Percentiles rank a stretch among this genome's conserved stretches.
Conservation (phyloP, 92 coral and sea anemone genomes). For the Pocillopora grandis region DNA sequence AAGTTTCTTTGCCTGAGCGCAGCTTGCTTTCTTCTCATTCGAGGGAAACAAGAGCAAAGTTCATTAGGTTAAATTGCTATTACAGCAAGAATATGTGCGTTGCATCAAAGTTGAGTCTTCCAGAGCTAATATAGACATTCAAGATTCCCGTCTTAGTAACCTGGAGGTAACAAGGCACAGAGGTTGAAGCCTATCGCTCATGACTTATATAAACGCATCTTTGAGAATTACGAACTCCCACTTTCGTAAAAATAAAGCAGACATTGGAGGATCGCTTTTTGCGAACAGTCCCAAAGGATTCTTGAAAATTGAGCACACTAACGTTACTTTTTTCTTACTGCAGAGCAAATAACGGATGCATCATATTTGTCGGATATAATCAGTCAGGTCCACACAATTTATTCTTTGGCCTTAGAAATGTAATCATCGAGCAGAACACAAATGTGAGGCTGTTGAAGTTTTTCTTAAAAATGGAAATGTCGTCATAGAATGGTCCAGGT, state of each 20-base stretch:
- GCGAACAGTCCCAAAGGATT: background rate
- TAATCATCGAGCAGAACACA: background rate
- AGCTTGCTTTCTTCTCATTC: background rate
- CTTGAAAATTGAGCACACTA: background rate
- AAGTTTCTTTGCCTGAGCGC: background rate
- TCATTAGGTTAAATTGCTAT: background rate
- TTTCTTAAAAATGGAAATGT: background rate
- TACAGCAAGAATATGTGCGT: background rate
- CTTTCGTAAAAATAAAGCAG: background rate
- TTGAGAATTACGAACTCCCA: background rate
- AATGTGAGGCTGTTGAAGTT: background rate
- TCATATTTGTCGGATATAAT: background rate
- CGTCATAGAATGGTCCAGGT: background rate
- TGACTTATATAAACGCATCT: background rate
- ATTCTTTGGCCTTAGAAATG: background rate
- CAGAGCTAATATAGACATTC: background rate
- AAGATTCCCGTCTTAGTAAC: background rate
- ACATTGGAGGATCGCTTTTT: background rate
- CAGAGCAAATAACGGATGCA: background rate
- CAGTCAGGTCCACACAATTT: background rate
- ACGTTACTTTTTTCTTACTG: background rate
- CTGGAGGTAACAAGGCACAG: background rate
- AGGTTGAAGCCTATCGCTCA: background rate
- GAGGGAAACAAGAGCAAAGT: background rate
- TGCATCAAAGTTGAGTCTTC: background rate